Evolutionary conservation across 2,888 invertebrate species (phyloP), one percentile per base, ranked within the genome.

Genomic region (Lepas anatifera): DNA sequence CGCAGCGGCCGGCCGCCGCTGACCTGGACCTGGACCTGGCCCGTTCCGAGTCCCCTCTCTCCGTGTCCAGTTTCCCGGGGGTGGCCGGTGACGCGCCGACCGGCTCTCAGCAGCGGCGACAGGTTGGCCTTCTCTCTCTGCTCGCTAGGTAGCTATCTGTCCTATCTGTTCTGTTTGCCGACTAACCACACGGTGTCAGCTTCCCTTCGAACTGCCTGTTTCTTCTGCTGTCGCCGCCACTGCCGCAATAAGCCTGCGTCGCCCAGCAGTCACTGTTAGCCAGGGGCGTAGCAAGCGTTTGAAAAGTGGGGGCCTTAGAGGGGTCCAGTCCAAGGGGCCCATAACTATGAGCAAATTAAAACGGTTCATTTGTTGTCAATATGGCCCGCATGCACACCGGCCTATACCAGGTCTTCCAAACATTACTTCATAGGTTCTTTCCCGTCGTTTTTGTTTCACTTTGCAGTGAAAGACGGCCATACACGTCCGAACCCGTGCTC

Each of bases 141-240:
- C 35, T 32, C 58, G 58, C 58, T 58, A 58, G 58, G 58, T 58
- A 48, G 48, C 48, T 48, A 58, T 58, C 58, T 58, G 35, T 58
- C 58, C 58, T 58, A 22, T 58, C 58, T 58, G 58, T 58, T 35
- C 58, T 11, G 35, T 48, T 52, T 32, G 58, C 58, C 35, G 32
- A 22, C 58, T 52, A 27, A 52, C 35, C 18, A 25, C 7, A 22
- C 35, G 58, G 58, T 35, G 25, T 7, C 1, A 25, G 4, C 50
- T 27, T 11, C 11, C 10, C n/a, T n/a, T 50, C n/a, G 25, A 13
- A 11, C 10, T 4, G 10, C 27, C 27, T 10, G 50, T 27, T 27
- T 25, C n/a, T 27, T 50, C 27, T 27, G 50, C 58, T 8, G 35
- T 35, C 7, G 22, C 58, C 58, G 35, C 58, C 35, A n/a, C 58